A percentile compares a stretch with the other conserved stretches of the same genome.
Conservation (phyloP, 2,888 invertebrate genomes). For the Macrosiphum euphorbiae region DNA sequence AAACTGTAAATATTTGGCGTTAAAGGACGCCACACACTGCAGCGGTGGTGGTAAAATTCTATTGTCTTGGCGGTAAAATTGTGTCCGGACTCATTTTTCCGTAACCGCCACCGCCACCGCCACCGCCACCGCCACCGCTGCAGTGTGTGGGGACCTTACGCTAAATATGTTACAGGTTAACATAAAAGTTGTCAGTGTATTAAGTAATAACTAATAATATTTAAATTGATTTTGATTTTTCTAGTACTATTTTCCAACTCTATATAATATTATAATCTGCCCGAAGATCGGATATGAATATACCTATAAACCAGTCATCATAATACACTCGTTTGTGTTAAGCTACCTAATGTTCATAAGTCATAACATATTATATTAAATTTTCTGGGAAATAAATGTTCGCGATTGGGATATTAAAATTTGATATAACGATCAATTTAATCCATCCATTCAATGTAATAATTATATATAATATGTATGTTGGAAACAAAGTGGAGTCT, state of each 20-base stretch:
- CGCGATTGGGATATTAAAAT: background rate
- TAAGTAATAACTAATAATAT: background rate
- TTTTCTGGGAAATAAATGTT: background rate
- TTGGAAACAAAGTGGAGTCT: background rate
- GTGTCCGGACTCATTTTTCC: too few species aligned
- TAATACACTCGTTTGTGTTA: background rate
- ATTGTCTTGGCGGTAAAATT: too few species aligned
- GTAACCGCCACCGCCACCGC: too few species aligned
- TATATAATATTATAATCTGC: background rate
- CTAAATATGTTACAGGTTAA: background rate
- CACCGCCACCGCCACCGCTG: too few species aligned
- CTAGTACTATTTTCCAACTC: background rate
- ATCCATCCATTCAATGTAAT: background rate
- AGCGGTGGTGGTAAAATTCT: too few species aligned
- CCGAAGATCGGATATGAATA: background rate
- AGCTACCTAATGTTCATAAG: background rate
- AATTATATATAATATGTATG: background rate
- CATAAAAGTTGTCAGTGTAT: background rate
- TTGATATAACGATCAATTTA: background rate
- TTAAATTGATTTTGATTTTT: background rate
- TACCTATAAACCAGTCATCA: background rate
- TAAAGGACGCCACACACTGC: too few species aligned
- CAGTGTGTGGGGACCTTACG: too few species aligned
- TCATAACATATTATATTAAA: background rate
- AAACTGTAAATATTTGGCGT: too few species aligned